Evolutionary conservation across 2,797 vertebrate species (phyloP), one percentile per base, ranked within the genome.

Genomic region (Aviceda leuphotes): DNA sequence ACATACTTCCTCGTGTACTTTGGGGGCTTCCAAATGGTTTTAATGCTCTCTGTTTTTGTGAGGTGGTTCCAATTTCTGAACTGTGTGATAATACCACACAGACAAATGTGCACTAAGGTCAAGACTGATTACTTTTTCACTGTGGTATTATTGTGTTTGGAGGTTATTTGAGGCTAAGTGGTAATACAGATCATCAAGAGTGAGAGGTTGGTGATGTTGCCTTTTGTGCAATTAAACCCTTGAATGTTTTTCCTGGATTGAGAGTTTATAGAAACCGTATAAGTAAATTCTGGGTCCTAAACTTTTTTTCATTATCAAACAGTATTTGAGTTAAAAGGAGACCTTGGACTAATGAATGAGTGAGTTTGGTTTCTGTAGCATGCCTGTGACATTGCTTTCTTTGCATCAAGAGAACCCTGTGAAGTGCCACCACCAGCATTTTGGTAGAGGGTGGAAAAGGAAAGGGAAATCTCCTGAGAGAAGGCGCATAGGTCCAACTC

Each of bases 81-180:
- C 30, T 81, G 18, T 62, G 33, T 82, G 50, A 55, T 92, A 90
- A 62, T 74, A 46, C 31, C 31, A 25, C 0, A 0, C 28, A 84
- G 50, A 37, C 43, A 80, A 87, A 87, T 59, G 54, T 73, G 26
- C 43, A 52, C 37, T 59, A 54, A 81, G 76, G 63, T 83, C 80
- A 93, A 31, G 73, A 67, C 26, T 61, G 52, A 39, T 84, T 93
- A n/a, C 77, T 79, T 91, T 92, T 95, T 95, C 79, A 66, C 56
- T 35, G 9, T 19, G 33, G 11, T 65, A 54, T 58, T 94, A 54
- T 54, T 93, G 35, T 79, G 93, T 88, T 93, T 89, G 44, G 31
- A 84, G 50, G 62, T 91, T 83, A 91, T 79, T 86, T 90, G 58
- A 82, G 78, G 58, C 79, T 77, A 20, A 11, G 9, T 78, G 56